Evolutionary conservation across 2,797 vertebrate species (phyloP).

Genomic region (Melanotaenia boesemani): DNA sequence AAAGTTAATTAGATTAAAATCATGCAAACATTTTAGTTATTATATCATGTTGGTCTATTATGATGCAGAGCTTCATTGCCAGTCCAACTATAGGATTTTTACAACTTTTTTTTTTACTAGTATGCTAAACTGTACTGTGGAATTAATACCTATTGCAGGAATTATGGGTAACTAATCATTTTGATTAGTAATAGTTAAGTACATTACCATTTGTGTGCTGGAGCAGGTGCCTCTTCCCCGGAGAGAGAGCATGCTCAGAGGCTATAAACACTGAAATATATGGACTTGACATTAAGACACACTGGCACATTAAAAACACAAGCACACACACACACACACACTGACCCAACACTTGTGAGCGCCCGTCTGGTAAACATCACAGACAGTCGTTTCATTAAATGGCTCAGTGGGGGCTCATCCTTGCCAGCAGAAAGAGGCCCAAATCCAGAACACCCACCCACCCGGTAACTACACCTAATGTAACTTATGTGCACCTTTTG

Average conservation of each 20-base stretch:
- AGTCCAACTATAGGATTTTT: conserved; percentile 16
- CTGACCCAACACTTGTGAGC: conserved; percentile 58
- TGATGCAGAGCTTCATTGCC: conserved; percentile 12
- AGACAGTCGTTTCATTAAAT: conserved; percentile 77
- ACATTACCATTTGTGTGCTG: conserved; percentile 28
- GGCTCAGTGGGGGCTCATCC: conserved; percentile 79
- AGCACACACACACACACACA: conserved; percentile 29
- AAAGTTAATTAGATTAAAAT: conserved; percentile 16
- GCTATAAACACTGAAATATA: conserved; percentile 62
- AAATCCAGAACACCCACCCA: conserved; percentile 46
- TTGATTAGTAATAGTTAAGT: conserved; percentile 26
- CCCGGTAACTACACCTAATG: conserved; percentile 42
- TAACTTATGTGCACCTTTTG: conserved; percentile 57
- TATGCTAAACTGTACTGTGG: conserved; percentile 23
- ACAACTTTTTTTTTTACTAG: conserved; percentile 11
- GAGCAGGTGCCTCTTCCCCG: conserved; percentile 57
- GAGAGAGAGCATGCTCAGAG: conserved; percentile 37
- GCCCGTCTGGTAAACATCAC: conserved; percentile 64
- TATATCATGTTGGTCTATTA: conserved; percentile 1
- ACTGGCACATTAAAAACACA: conserved; percentile 16
- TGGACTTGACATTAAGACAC: conserved; percentile 59
- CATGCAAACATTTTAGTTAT: conserved; percentile 31
- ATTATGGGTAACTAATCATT: conserved; percentile 6
- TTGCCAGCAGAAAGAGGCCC: conserved; percentile 81
- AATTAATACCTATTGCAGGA: background rate